These are phyloP conservation scores for Gymnarchus niloticus DNA, from an alignment of 2,113 vertebrate species.

Conservation along the genomic window DNA sequence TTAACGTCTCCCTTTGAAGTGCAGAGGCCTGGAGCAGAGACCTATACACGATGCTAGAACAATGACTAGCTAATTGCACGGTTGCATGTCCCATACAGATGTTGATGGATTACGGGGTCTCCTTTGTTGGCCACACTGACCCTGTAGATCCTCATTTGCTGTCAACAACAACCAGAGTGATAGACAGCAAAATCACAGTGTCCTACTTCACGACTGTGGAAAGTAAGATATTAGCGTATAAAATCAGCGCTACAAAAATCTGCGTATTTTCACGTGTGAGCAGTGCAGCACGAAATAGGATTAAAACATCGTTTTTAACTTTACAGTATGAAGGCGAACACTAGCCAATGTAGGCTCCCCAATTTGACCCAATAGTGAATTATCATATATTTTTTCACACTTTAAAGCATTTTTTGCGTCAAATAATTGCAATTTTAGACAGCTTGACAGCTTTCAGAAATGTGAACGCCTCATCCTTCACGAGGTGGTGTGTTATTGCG, in stretches of 20 bases:
- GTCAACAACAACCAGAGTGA: too few species aligned
- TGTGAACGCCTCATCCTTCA: neutral
- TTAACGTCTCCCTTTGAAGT: conserved; percentile 57
- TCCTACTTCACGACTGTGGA: neutral
- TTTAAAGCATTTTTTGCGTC: neutral
- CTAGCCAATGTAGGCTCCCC: too few species aligned
- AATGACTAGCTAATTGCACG: conserved; percentile 50
- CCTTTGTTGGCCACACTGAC: neutral
- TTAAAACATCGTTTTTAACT: too few species aligned
- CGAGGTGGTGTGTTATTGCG: neutral
- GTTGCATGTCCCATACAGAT: conserved; percentile 46
- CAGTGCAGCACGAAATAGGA: neutral
- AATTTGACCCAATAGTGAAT: neutral
- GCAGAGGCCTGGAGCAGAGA: conserved; percentile 41
- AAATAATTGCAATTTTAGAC: neutral
- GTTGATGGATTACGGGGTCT: conserved; percentile 23
- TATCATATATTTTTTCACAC: neutral
- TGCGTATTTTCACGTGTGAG: too few species aligned
- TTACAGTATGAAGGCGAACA: too few species aligned
- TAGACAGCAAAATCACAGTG: neutral
- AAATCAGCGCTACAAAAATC: neutral
- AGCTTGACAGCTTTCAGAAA: neutral
- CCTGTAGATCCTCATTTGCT: neutral
- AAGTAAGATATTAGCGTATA: neutral
- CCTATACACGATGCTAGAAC: conserved; percentile 23